Evolutionary conservation across 2,888 invertebrate species (phyloP).

Genomic region (Rhopalosiphum nymphaeae): DNA sequence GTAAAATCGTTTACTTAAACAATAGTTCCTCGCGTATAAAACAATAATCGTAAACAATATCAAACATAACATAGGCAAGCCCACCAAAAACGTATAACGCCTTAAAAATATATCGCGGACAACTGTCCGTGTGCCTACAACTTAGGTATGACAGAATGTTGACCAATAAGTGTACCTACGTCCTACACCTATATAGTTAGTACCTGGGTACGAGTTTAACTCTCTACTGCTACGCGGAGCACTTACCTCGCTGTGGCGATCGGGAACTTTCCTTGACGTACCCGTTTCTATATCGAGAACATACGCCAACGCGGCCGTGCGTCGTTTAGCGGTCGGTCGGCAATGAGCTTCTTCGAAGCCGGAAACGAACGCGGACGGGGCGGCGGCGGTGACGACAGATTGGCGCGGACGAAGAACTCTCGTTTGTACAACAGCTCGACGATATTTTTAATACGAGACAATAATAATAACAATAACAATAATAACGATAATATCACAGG

Average conservation of each 20-base stretch:
- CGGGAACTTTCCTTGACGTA: constrained; percentile 52
- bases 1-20: not conserved
- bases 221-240: not conserved
- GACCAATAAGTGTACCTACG: not conserved
- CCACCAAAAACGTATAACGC: not conserved
- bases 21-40: not conserved
- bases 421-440: not conserved
- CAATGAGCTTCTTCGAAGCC: not conserved
- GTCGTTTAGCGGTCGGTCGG: not conserved
- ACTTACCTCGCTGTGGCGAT: constrained; percentile 56
- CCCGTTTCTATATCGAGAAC: constrained; percentile 45
- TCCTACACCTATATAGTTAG: not conserved
- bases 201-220: not conserved
- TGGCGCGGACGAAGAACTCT: not conserved
- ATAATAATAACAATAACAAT: not conserved
- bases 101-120: not conserved
- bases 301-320: constrained; percentile 52
- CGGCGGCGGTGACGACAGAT: not conserved
- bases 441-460: too few species aligned
- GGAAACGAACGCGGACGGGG: not conserved
- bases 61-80: not conserved
- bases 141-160: not conserved
- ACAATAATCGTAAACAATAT: too few species aligned
- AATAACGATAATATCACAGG: not conserved
- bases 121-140: not conserved